phyloP scores from a whole-genome alignment of 2,888 invertebrate genomes.

The Nomada ruficornis region DNA sequence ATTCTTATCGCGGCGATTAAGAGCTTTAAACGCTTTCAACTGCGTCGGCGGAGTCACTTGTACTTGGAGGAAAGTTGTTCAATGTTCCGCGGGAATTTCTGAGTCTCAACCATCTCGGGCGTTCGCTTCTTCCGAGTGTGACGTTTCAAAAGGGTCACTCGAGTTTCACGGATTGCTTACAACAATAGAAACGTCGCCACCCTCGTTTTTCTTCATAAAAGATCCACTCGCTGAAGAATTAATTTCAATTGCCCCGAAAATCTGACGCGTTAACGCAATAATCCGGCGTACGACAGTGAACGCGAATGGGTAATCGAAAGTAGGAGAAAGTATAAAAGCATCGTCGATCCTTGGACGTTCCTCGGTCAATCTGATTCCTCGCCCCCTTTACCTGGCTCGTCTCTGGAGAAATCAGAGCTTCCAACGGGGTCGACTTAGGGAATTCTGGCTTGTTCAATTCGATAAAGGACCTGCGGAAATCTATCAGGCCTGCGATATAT shows the following conservation, averaged over 20 bases:
- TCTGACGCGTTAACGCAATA: slow-evolving; percentile 9
- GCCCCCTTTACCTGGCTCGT: slow-evolving; percentile 13
- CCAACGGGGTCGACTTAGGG: slow-evolving; percentile 30
- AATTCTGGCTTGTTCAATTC: slow-evolving; percentile 55
- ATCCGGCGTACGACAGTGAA: slow-evolving; percentile 1
- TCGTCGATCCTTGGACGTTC: slow-evolving; percentile 35
- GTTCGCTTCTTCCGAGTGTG: background rate
- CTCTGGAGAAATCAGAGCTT: slow-evolving; percentile 59
- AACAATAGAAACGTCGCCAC: background rate
- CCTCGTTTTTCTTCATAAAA: background rate
- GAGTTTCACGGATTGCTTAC: background rate
- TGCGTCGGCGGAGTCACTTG: background rate
- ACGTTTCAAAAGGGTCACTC: background rate
- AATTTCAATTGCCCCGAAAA: background rate
- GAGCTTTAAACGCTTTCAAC: background rate
- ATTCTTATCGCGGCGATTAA: background rate
- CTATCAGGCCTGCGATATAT: slow-evolving; percentile 44
- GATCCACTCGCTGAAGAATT: background rate
- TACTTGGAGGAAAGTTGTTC: background rate
- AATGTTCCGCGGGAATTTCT: background rate
- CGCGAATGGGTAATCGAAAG: slow-evolving; percentile 29
- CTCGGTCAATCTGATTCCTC: slow-evolving; percentile 45
- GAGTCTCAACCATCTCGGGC: background rate
- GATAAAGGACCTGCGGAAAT: slow-evolving; percentile 49
- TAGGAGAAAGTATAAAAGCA: slow-evolving; percentile 23